Percentiles rank a stretch among this genome's conserved stretches.
phyloP scores from a whole-genome alignment of 2,113 vertebrate species.

The Heterotis niloticus region DNA sequence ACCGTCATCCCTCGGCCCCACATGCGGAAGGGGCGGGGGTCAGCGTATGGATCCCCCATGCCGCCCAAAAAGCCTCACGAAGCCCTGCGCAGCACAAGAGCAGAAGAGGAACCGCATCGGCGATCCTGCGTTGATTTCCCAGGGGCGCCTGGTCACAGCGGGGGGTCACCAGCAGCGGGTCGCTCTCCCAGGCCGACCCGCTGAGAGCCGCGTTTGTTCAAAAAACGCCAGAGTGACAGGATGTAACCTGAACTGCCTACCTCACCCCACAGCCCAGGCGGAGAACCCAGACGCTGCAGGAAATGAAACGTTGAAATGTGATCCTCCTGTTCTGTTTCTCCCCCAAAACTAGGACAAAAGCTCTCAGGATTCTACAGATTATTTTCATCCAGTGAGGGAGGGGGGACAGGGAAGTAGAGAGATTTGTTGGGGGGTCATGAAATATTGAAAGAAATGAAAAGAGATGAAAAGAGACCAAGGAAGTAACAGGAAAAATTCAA shows the following conservation, averaged over 20 bases:
- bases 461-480: neutral
- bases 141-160: neutral
- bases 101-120: conserved; percentile 6
- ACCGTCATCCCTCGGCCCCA: neutral
- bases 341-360: conserved; percentile 39
- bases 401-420: conserved; percentile 33
- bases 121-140: neutral
- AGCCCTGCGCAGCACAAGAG: neutral
- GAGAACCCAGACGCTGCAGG: conserved; percentile 52
- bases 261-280: conserved; percentile 51
- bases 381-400: conserved; percentile 35
- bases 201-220: conserved; percentile 77
- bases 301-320: conserved; percentile 48
- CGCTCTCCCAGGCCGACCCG: conserved; percentile 50
- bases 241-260: conserved; percentile 78
- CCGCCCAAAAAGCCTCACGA: neutral
- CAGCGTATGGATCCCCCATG: neutral
- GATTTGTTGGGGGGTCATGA: neutral
- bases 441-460: neutral
- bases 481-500: conserved; percentile 17
- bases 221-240: conserved; percentile 87
- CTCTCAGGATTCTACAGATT: conserved; percentile 33
- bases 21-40: neutral
- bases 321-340: conserved; percentile 24
- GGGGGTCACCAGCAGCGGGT: neutral